Base-by-base conservation (phyloP, 2,888 invertebrate genomes). In the Macrophya alboannulata region DNA sequence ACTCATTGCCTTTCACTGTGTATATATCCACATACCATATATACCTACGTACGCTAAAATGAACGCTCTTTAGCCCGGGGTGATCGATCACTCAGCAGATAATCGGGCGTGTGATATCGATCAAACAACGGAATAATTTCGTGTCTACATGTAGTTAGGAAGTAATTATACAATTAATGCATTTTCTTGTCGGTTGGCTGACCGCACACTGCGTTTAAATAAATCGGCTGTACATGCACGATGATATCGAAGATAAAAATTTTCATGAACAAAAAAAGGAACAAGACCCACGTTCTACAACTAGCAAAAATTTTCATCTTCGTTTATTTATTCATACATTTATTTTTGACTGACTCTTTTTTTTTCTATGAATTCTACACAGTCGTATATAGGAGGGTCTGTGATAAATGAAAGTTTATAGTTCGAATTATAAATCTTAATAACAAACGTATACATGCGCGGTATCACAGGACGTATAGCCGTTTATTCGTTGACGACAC, bases 1-100 rank as follows among this genome's bases (percentile, higher is more conserved):
- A 68, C 37, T 68, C 15, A 37, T n/a, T n/a, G 37, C 68, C 68
- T 68, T 68, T 68, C 68, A 68, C 68, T 17, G 68, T 25, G 62
- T 25, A 10, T 21, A 68, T n/a, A n/a, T n/a, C n/a, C n/a, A n/a
- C n/a, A n/a, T n/a, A n/a, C n/a, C n/a, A n/a, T n/a, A n/a, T n/a
- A n/a, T n/a, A n/a, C n/a, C n/a, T n/a, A n/a, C n/a, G n/a, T n/a
- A n/a, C n/a, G n/a, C n/a, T n/a, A n/a, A n/a, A n/a, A n/a, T 68
- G 37, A 37, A 68, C n/a, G 17, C 68, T 68, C 68, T 68, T 68
- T 68, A 68, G 68, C 68, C 68, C 15, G 68, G 37, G 37, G 68
- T 25, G 68, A 17, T 37, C 68, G 68, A 68, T 68, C 37, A 37
- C 68, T 68, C 68, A 37, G 37, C 37, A 68, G 10, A 74, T 74